Conservation (phyloP, 2,797 vertebrate species). For the Parotocinclus haroldoi region DNA sequence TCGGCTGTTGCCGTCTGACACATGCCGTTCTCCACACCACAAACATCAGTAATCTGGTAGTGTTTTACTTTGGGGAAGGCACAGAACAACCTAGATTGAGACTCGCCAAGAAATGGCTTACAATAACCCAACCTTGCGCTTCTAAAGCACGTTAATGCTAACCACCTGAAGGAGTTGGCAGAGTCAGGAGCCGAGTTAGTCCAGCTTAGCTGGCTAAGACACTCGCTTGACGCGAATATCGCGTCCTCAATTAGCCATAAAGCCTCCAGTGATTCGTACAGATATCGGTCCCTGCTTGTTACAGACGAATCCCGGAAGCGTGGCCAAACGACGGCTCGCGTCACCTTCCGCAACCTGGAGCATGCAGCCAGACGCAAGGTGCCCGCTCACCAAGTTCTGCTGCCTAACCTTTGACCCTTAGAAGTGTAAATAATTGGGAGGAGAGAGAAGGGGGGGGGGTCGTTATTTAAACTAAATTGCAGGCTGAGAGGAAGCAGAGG, state of each 20-base stretch:
- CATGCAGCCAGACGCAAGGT: conserved; percentile 56
- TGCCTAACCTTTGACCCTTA: conserved; percentile 53
- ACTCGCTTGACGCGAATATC: too few relatives aligned
- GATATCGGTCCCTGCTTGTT: too few relatives aligned
- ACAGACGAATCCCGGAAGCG: background rate
- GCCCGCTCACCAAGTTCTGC: conserved; percentile 40
- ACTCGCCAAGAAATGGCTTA: too few relatives aligned
- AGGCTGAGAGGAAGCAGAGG: conserved; percentile 46
- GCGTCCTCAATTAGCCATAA: too few relatives aligned
- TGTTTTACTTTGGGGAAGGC: background rate
- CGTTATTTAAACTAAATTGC: conserved; percentile 49
- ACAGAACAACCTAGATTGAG: too few relatives aligned
- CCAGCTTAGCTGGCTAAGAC: too few relatives aligned
- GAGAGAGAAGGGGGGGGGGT: too few relatives aligned
- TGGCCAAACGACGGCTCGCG: conserved; percentile 61
- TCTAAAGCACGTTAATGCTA: too few relatives aligned
- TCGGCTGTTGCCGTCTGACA: conserved; percentile 26
- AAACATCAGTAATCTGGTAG: background rate
- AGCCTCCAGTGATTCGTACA: too few relatives aligned
- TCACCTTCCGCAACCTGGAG: conserved; percentile 55
- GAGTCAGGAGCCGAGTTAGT: too few relatives aligned
- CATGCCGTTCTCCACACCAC: background rate
- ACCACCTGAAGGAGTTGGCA: too few relatives aligned
- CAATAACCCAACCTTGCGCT: too few relatives aligned
- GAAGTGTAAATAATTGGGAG: conserved; percentile 62